Conservation (phyloP, 2,797 vertebrate genomes). For the Syngnathus rostellatus region DNA sequence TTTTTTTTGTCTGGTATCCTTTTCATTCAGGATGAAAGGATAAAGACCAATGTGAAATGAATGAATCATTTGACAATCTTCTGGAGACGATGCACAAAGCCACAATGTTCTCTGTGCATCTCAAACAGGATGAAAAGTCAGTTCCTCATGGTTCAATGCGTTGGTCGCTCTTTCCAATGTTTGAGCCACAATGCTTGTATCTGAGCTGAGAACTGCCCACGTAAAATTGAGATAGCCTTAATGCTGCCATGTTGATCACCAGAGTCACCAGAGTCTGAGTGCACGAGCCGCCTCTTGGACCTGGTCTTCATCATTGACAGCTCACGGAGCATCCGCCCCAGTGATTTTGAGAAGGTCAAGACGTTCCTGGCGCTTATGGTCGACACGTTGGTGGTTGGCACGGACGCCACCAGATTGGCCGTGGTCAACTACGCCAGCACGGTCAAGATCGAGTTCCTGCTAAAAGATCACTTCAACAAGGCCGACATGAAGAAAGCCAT, state of each 20-base stretch:
- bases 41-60: conserved; percentile 20
- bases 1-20: conserved; percentile 29
- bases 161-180: not conserved
- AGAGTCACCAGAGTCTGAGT: conserved; percentile 67
- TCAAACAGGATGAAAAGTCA: conserved; percentile 11
- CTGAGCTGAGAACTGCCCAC: conserved; percentile 11
- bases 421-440: conserved; percentile 94
- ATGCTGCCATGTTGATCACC: conserved; percentile 50
- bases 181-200: conserved; percentile 15
- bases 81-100: conserved; percentile 32
- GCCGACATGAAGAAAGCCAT: conserved; percentile 83
- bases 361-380: conserved; percentile 90
- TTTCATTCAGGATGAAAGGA: conserved; percentile 45
- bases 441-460: conserved; percentile 88
- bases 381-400: conserved; percentile 82
- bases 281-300: conserved; percentile 79
- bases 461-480: conserved; percentile 78
- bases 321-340: conserved; percentile 90
- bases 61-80: conserved; percentile 37
- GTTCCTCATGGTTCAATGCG: not conserved
- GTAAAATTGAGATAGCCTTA: conserved; percentile 24
- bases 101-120: conserved; percentile 31
- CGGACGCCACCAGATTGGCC: conserved; percentile 79
- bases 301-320: conserved; percentile 94
- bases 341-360: conserved; percentile 93